These are phyloP conservation scores for Astreopora myriophthalma DNA, from an alignment of 64 coral and sea anemone species.

Conservation along the genomic window DNA sequence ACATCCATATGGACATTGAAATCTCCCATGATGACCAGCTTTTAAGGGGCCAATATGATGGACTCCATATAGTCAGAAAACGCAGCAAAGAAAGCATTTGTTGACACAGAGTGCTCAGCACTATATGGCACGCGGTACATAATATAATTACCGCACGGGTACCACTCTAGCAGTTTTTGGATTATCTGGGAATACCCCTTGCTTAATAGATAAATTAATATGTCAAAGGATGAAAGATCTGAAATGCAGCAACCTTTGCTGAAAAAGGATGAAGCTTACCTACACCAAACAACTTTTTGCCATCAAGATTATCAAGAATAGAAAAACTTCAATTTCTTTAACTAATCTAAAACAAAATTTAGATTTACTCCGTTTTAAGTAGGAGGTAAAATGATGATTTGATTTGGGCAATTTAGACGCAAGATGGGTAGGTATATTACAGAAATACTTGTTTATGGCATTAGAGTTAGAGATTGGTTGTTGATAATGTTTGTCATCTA, in stretches of 20 bases:
- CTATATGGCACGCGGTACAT: too few relatives aligned
- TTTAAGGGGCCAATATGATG: too few relatives aligned
- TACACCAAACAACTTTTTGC: neutral
- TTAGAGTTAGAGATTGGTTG: neutral
- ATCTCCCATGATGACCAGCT: too few relatives aligned
- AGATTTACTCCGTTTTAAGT: neutral
- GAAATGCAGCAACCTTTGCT: neutral
- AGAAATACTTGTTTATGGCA: neutral
- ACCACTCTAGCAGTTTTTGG: constrained; percentile 36
- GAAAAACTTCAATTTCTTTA: constrained; percentile 7
- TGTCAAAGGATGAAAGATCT: constrained; percentile 5
- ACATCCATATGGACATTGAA: too few relatives aligned
- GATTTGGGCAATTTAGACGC: neutral
- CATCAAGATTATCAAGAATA: constrained; percentile 30
- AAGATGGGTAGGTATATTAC: neutral
- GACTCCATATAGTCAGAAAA: too few relatives aligned
- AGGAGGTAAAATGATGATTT: neutral
- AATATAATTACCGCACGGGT: too few relatives aligned
- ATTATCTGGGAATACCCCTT: constrained; percentile 7
- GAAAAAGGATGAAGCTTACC: constrained; percentile 11
- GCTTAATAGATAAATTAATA: constrained; percentile 22
- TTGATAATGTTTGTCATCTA: too few relatives aligned
- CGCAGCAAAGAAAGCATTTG: too few relatives aligned
- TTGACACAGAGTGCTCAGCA: too few relatives aligned
- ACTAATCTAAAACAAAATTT: neutral